Percentiles rank a stretch among this genome's conserved stretches.
These are phyloP conservation scores for Dryoscopus gambensis DNA, from an alignment of 2,113 vertebrate genomes.

Conservation along the genomic window DNA sequence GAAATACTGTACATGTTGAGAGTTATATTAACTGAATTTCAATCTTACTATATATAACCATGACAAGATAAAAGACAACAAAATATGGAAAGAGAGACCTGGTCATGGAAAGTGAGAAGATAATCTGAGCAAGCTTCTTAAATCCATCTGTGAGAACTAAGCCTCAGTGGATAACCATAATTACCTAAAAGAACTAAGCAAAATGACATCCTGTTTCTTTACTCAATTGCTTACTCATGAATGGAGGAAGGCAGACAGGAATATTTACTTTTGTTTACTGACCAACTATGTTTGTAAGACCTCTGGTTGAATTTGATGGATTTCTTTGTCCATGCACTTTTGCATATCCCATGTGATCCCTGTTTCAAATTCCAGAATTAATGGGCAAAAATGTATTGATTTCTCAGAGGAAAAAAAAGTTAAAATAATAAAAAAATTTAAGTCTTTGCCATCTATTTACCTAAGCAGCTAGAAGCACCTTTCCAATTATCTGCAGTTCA, in stretches of 20 bases:
- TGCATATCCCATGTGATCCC: accelerated
- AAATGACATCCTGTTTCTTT: background rate
- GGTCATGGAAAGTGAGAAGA: background rate
- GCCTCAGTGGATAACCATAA: background rate
- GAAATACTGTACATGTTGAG: background rate
- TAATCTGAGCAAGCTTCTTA: background rate
- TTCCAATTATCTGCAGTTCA: background rate
- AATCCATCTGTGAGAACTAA: background rate
- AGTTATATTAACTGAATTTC: background rate
- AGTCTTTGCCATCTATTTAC: background rate
- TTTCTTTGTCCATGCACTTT: background rate
- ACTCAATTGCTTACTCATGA: background rate
- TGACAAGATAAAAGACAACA: background rate
- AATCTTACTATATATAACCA: background rate
- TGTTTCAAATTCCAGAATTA: background rate
- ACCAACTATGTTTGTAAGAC: background rate
- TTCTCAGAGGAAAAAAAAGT: background rate
- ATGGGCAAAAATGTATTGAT: background rate
- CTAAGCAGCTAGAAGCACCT: background rate
- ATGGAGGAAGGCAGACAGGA: background rate
- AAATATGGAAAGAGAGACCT: background rate
- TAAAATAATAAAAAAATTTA: background rate
- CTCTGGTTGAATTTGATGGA: background rate
- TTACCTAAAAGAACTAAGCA: background rate
- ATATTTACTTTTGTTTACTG: background rate